These are phyloP conservation scores for Drosophila setifemur DNA, from an alignment of 1,140 invertebrate species.

Conservation along the genomic window DNA sequence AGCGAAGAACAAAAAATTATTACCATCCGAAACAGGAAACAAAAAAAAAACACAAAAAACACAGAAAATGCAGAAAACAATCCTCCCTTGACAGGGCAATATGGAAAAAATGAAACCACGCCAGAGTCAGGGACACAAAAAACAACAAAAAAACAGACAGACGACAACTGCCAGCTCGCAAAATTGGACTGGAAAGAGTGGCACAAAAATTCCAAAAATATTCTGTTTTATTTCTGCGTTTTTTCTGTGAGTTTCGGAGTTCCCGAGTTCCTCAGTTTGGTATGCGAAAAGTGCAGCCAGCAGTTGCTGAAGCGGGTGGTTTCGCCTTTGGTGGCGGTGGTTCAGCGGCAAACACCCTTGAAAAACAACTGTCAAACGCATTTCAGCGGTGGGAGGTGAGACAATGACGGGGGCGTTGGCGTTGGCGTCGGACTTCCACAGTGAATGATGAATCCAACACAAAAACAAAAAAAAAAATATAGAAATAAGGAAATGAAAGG, in stretches of 20 bases:
- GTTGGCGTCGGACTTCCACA: slow-evolving; percentile 13
- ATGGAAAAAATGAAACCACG: slow-evolving; percentile 22
- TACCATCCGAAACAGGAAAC: slow-evolving; percentile 7
- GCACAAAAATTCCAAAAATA: slow-evolving; percentile 6
- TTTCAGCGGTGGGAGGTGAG: slow-evolving; percentile 29
- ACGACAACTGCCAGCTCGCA: slow-evolving; percentile 32
- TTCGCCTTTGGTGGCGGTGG: slow-evolving; percentile 15
- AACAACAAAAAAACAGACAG: slow-evolving; percentile 1
- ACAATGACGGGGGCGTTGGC: slow-evolving; percentile 14
- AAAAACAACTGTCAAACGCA: slow-evolving; percentile 75
- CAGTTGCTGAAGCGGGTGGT: slow-evolving; percentile 14
- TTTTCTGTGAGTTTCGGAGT: neutral
- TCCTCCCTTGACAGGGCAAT: slow-evolving; percentile 14
- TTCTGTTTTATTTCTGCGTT: slow-evolving; percentile 4
- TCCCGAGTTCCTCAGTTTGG: no score
- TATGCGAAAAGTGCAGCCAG: slow-evolving; percentile 44
- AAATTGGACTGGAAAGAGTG: slow-evolving; percentile 12
- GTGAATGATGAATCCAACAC: slow-evolving; percentile 36
- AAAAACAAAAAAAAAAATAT: no score
- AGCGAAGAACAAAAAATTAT: slow-evolving; percentile 29
- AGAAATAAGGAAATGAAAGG: no score
- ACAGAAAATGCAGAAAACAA: neutral
- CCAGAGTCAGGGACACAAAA: slow-evolving; percentile 1
- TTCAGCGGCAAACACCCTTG: slow-evolving; percentile 62
- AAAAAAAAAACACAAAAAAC: slow-evolving; percentile 1